Base-by-base conservation (phyloP, 2,888 invertebrate species). In the Bugulina stolonifera region DNA sequence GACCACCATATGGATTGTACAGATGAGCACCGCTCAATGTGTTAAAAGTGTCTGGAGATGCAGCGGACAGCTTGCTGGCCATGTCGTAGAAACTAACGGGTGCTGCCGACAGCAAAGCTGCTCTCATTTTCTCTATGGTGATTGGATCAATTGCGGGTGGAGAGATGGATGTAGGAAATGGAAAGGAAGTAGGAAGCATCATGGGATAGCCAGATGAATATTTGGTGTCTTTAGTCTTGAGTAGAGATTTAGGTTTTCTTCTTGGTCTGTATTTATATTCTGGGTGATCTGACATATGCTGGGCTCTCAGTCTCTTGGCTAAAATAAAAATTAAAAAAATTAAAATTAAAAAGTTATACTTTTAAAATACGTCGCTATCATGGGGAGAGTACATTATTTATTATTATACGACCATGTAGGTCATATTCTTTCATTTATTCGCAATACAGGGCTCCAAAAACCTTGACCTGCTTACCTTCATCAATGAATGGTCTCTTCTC, bases 241-340 rank as follows among this genome's bases (percentile, higher is more conserved):
- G 86, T 71, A 86, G 81, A 23, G 83, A 81, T 89, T 97, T 97
- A 86, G 96, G 95, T 88, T 97, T 97, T 85, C 96, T 89, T 77
- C 96, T 87, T 54, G 97, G 97, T 78, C 94, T 87, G 87, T 99
- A 99, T 87, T 98, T 99, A 87, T 99, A 99, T 85, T 98, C 98
- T 0, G 98, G 99, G 83, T 99, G 97, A 82, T 98, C 97, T 85
- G 96, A 97, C 98, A 98, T 98, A 87, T 99, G 98, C 69, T 97
- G 92, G 1, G 97, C 96, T 35, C 98, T 88, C 79, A 99, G 88
- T 79, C 98, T 88, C 86, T 98, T 98, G 73, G 98, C 98, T 64
- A n/a, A 32, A 64, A 64, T 64, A 34, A 34, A 25, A 2, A 64
- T 32, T 10, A n/a, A n/a, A n/a, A n/a, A n/a, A n/a, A n/a, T n/a